A percentile compares a stretch with the other conserved stretches of the same genome.
These are phyloP conservation scores for Planococcus citri DNA, from an alignment of 1,140 invertebrate species.

Conservation along the genomic window DNA sequence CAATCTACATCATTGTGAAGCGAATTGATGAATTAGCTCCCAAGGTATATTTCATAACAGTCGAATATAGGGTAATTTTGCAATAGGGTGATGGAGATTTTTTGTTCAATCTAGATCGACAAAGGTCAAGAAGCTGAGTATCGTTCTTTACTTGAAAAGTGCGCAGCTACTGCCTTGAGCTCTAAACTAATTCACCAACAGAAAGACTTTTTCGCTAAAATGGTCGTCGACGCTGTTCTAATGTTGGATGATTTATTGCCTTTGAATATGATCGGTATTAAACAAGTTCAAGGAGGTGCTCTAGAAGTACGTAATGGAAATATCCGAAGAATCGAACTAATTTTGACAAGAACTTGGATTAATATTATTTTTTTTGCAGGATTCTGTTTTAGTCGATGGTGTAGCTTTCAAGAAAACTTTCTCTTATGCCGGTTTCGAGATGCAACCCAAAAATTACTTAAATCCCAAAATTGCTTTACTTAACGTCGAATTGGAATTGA, in stretches of 20 bases:
- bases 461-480: slow-evolving; percentile 92
- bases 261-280: slow-evolving; percentile 98
- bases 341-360: neutral
- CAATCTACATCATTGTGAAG: slow-evolving; percentile 63
- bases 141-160: slow-evolving; percentile 73
- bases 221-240: slow-evolving; percentile 96
- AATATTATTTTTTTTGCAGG: slow-evolving; percentile 37
- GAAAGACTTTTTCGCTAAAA: slow-evolving; percentile 89
- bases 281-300: slow-evolving; percentile 91
- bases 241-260: slow-evolving; percentile 85
- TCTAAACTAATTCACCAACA: slow-evolving; percentile 94
- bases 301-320: slow-evolving; percentile 54
- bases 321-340: neutral
- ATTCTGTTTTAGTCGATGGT: slow-evolving; percentile 81
- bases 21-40: slow-evolving; percentile 78
- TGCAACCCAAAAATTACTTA: slow-evolving; percentile 92
- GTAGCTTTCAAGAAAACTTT: slow-evolving; percentile 99
- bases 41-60: slow-evolving; percentile 36
- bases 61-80: neutral
- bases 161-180: slow-evolving; percentile 89
- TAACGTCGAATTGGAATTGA: slow-evolving; percentile 96
- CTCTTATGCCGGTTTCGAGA: slow-evolving; percentile 99
- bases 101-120: slow-evolving; percentile 41
- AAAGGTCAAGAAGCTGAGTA: slow-evolving; percentile 45
- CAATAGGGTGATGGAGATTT: neutral